Evolutionary conservation across 30 jellyfish, hydroid and myxozoan genomes (phyloP), one percentile per base, ranked within the genome.

Genomic region (Mastigias papua): DNA sequence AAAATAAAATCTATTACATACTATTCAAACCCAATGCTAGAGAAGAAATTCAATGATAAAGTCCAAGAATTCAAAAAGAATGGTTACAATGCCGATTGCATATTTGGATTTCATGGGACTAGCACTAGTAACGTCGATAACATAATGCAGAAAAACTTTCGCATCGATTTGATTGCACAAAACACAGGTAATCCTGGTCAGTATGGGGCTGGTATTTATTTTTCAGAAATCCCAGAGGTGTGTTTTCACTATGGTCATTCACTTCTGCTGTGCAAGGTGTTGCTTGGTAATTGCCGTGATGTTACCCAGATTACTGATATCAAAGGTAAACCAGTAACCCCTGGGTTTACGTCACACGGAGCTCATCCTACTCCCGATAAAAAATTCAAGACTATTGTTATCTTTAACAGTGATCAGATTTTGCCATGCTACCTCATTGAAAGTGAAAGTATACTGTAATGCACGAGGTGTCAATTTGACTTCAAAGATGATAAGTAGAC

Each of bases 101-200:
- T 90, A 28, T 90, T 34, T 34, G 94, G 91, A 3, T 90, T 90
- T 69, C 97, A 90, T 74, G 97, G 94, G 11, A 90, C 97, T 13
- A 21, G 51, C 10, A 66, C 57, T 22, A 72, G 33, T 0, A 81
- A 57, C 76, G 97, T 81, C 23, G 83, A 71, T 23, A 37, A 60
- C 6, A 78, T 89, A 7, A 58, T 80, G 78, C 69, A 60, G 20
- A 29, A 68, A 6, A 87, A 87, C 78, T 83, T 83, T 54, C 69
- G 72, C 10, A 25, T 81, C 16, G 65, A 49, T 32, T 66, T 75
- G 20, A 58, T 65, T 58, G 31, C 88, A 9, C 29, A 54, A 35
- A 78, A 78, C 62, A 58, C 94, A 20, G 82, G 94, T 20, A 66
- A 66, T 21, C 84, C 80, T 7, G 96, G 90, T 20, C 86, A 64